These are phyloP conservation scores for Yponomeuta malinellus DNA, from an alignment of 2,888 invertebrate genomes.

Conservation along the genomic window DNA sequence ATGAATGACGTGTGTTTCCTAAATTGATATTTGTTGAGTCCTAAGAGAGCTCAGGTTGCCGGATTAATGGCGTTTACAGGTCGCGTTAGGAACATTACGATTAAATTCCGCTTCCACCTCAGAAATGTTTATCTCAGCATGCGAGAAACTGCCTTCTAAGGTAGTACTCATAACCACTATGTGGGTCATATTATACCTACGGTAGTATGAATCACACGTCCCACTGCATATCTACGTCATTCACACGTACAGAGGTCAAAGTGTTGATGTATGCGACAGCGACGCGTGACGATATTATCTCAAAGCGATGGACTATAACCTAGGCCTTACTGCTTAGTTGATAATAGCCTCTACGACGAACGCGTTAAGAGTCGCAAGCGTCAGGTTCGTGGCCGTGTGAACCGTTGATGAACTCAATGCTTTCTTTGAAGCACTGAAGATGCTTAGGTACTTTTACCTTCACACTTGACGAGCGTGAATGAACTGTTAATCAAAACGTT, in stretches of 20 bases:
- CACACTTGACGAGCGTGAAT: not conserved
- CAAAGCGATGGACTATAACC: not conserved
- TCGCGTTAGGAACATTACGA: no score
- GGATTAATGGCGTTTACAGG: not conserved
- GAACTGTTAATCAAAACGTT: not conserved
- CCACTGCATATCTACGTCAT: constrained; percentile 8
- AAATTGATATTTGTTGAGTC: no score
- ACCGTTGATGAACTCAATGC: not conserved
- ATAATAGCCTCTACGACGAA: not conserved
- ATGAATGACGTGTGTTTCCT: no score
- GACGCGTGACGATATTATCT: constrained; percentile 1
- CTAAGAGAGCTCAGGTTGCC: not conserved
- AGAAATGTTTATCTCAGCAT: not conserved
- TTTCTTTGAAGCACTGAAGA: not conserved
- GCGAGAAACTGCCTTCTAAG: not conserved
- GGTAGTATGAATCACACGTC: constrained; percentile 7
- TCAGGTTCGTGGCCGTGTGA: not conserved
- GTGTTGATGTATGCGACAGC: not conserved
- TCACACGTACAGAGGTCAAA: constrained; percentile 6
- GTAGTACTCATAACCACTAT: not conserved
- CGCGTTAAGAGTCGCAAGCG: not conserved
- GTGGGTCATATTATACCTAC: not conserved
- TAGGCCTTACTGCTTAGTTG: not conserved
- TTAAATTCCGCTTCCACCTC: no score
- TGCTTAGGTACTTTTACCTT: not conserved